phyloP scores from a whole-genome alignment of 2,888 invertebrate genomes.

The Xylota sylvarum region DNA sequence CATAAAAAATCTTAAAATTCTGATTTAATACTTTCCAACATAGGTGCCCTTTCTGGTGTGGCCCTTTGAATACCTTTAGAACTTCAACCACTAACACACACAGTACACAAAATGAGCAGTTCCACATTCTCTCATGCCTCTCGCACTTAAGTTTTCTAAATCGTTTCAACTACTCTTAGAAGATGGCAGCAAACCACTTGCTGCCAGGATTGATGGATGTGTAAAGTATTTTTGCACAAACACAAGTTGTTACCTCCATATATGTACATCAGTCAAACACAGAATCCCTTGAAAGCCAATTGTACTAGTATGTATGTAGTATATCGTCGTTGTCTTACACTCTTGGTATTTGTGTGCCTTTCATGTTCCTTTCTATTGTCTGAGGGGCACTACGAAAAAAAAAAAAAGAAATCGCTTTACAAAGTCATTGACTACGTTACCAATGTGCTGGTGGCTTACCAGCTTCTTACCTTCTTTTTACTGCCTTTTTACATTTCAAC shows the following conservation, averaged over 20 bases:
- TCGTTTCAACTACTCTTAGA: slow-evolving; percentile 1
- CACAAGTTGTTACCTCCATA: slow-evolving; percentile 21
- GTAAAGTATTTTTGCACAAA: slow-evolving; percentile 27
- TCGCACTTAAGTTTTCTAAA: neutral
- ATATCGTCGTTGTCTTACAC: neutral
- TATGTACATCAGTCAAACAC: slow-evolving; percentile 27
- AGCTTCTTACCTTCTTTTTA: neutral
- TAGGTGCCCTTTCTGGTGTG: no score
- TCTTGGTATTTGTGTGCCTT: slow-evolving; percentile 3
- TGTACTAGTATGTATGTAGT: slow-evolving; percentile 2
- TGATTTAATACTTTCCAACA: no score
- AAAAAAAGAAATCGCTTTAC: neutral
- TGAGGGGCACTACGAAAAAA: neutral
- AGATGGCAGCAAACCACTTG: slow-evolving; percentile 29
- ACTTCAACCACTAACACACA: no score
- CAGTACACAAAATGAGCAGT: neutral
- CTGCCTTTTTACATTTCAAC: slow-evolving; percentile 14
- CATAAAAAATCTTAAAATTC: no score
- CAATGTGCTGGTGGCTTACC: slow-evolving; percentile 35
- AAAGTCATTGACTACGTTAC: slow-evolving; percentile 50
- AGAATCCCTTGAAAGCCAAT: slow-evolving; percentile 37
- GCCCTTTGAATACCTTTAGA: no score
- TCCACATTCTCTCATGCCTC: neutral
- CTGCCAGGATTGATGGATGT: slow-evolving; percentile 52
- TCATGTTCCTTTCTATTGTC: slow-evolving; percentile 46